phyloP scores from a whole-genome alignment of 2,797 vertebrate genomes.

The Rhynchotus rufescens region DNA sequence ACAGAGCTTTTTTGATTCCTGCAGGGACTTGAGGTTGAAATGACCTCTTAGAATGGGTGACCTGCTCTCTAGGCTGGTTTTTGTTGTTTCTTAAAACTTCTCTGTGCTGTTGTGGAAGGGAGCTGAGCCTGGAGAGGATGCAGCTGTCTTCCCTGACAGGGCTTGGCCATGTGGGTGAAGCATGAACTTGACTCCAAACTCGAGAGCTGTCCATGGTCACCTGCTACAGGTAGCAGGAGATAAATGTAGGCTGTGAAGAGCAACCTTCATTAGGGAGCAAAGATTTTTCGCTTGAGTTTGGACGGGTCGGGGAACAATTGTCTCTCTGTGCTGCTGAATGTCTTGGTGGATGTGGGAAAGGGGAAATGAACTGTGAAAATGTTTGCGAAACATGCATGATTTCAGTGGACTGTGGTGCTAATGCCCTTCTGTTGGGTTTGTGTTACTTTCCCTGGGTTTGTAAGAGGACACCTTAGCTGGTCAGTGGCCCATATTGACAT shows the following conservation, averaged over 20 bases:
- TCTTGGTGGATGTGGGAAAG: background rate
- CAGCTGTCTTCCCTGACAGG: background rate
- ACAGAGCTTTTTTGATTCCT: background rate
- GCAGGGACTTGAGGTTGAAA: background rate
- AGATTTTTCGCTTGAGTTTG: background rate
- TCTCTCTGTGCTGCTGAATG: background rate
- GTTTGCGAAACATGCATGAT: background rate
- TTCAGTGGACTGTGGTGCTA: constrained; percentile 29
- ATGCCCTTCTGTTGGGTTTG: background rate
- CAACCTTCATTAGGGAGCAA: background rate
- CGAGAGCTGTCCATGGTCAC: background rate
- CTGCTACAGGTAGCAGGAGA: background rate
- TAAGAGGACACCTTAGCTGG: constrained; percentile 22
- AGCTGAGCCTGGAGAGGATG: background rate
- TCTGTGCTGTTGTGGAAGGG: background rate
- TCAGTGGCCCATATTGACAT: constrained; percentile 3
- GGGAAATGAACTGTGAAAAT: constrained; percentile 25
- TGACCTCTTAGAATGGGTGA: background rate
- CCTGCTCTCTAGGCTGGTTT: background rate
- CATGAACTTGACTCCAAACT: background rate
- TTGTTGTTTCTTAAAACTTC: background rate
- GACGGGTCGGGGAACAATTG: background rate
- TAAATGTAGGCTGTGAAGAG: background rate
- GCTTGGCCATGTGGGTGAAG: background rate
- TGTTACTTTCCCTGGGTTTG: constrained; percentile 13